Percentiles rank a stretch among this genome's conserved stretches.
These are phyloP conservation scores for Oxycera nigricornis DNA, from an alignment of 2,888 invertebrate species.

Conservation along the genomic window DNA sequence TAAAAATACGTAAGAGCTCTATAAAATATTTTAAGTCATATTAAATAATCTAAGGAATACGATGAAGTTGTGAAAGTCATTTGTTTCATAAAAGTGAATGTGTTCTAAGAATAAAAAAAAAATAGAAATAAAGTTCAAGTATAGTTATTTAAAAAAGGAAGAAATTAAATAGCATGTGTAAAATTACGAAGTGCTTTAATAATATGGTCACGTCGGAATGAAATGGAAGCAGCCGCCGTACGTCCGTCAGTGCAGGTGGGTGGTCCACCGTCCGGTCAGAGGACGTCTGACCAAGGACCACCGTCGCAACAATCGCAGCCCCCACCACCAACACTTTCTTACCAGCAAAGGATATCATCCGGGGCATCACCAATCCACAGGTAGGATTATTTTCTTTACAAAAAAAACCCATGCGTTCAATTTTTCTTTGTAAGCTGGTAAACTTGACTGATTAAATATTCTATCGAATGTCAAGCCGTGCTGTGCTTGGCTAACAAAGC, in stretches of 20 bases:
- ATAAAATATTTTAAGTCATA: not conserved
- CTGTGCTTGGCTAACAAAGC: no score
- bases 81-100: not conserved
- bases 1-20: not conserved
- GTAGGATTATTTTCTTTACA: constrained; percentile 52
- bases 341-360: constrained; percentile 60
- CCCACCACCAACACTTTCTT: constrained; percentile 54
- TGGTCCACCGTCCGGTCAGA: constrained; percentile 60
- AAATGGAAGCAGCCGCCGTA: constrained; percentile 64
- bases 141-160: constrained; percentile 7
- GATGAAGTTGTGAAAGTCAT: constrained; percentile 12
- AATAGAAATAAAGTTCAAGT: constrained; percentile 1
- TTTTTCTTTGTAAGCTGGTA: no score
- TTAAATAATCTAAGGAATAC: not conserved
- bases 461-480: no score
- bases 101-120: not conserved
- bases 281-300: constrained; percentile 53
- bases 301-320: constrained; percentile 54
- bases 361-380: constrained; percentile 62
- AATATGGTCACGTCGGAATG: constrained; percentile 61
- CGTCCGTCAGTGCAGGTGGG: constrained; percentile 64
- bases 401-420: no score
- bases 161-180: constrained; percentile 20
- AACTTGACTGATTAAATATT: no score
- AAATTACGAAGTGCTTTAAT: constrained; percentile 46